Conservation (phyloP, 1,140 invertebrate species). For the Akabosia matsudoensis region DNA sequence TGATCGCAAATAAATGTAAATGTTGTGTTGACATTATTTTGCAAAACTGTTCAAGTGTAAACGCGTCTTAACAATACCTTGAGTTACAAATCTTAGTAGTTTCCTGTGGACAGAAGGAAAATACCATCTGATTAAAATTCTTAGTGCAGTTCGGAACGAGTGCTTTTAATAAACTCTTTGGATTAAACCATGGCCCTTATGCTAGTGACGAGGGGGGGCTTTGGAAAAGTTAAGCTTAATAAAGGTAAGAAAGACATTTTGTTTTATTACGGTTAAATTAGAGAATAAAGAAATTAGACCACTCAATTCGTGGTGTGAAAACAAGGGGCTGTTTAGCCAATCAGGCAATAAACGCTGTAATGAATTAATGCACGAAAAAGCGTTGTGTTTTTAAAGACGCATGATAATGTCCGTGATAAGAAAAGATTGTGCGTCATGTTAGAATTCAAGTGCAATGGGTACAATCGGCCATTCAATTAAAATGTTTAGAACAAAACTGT, state of each 20-base stretch:
- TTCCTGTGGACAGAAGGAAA: neutral
- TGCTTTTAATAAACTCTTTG: neutral
- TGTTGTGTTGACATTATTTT: neutral
- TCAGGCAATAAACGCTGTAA: too few species aligned
- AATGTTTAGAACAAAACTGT: too few species aligned
- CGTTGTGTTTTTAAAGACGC: neutral
- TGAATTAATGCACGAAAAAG: neutral
- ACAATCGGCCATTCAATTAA: too few species aligned
- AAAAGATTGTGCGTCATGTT: neutral
- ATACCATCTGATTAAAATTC: neutral
- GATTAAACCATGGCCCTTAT: slow-evolving; percentile 1
- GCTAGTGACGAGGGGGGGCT: slow-evolving; percentile 1
- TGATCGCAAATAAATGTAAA: neutral
- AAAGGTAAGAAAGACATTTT: neutral
- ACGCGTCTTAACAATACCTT: too few species aligned
- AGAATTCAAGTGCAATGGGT: too few species aligned
- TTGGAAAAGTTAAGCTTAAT: slow-evolving; percentile 8
- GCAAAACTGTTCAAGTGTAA: neutral
- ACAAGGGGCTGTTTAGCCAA: too few species aligned
- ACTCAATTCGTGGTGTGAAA: too few species aligned
- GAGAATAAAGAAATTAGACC: too few species aligned
- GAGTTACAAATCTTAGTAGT: too few species aligned
- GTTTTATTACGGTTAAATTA: too few species aligned
- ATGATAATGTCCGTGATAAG: neutral
- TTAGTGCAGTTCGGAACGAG: neutral